Evolutionary conservation across 2,113 vertebrate genomes (phyloP), one percentile per base, ranked within the genome.

Genomic region (Willisornis vidua): DNA sequence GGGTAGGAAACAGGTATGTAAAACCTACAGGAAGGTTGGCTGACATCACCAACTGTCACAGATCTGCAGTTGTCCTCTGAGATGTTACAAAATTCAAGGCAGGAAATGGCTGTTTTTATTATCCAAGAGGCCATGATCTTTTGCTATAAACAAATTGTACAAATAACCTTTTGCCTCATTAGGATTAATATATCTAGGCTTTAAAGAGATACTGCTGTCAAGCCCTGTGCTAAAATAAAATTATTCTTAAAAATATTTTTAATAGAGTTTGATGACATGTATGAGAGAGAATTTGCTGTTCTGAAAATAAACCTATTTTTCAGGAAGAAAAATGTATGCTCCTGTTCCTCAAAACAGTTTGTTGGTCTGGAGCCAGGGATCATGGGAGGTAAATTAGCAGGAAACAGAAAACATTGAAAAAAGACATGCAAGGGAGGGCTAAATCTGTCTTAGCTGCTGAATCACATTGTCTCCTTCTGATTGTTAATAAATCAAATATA

Each of bases 371-470:
- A 93, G 87, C 82, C 94, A 93, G 59, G 6, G 76, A 85, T 67
- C 10, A 5, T 82, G 94, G 93, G 93, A 94, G 94, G 96, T 84
- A 96, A 94, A 95, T 93, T 79, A 96, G 73, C 66, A 97, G 87
- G 89, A 94, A 97, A 93, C 35, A 90, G 94, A 97, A 95, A 97
- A 87, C 59, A 87, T 79, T 86, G 85, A 86, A 87, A 85, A 94
- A 91, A 96, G 85, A 90, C 70, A 46, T 48, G 73, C 77, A 94
- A 84, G 87, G 70, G 93, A 88, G 49, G 80, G 63, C 91, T 95
- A 96, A 96, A 96, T 89, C 91, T 84, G 63, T 68, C 87, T 94
- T 59, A 67, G 77, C 86, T 85, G 61, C 86, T 93, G 79, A 85
- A 89, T 82, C 73, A 57, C 66, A 89, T 14, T 87, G 83, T 93